These are phyloP conservation scores for Garra rufa DNA, from an alignment of 2,113 vertebrate genomes.

Conservation along the genomic window DNA sequence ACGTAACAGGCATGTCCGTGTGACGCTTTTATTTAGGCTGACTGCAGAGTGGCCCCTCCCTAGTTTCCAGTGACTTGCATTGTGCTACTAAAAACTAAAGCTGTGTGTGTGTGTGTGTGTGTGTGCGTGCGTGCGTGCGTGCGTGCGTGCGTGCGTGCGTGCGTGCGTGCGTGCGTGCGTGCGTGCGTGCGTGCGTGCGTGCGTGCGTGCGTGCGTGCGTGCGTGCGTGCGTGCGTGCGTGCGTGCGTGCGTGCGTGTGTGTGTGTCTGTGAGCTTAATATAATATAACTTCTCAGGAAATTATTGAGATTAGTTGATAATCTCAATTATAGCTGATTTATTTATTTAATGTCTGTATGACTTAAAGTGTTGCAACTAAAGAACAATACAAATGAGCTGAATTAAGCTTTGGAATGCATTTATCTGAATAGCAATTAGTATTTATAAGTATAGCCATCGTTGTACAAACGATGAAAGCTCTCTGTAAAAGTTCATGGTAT, in stretches of 20 bases:
- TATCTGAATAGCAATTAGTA: background rate
- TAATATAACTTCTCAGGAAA: background rate
- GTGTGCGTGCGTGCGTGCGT: background rate
- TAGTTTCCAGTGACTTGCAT: background rate
- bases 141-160: background rate
- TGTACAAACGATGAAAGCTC: background rate
- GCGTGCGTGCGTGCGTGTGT: background rate
- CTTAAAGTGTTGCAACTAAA: background rate
- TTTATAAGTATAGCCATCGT: background rate
- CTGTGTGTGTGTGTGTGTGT: background rate
- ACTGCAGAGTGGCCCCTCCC: background rate
- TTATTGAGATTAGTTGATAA: background rate
- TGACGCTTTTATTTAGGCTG: slow-evolving; percentile 35
- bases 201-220: no score
- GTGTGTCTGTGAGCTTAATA: background rate
- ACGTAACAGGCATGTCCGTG: slow-evolving; percentile 80
- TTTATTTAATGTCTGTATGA: background rate
- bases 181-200: background rate
- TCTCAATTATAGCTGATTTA: background rate
- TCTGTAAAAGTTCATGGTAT: background rate
- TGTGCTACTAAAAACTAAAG: background rate
- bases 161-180: background rate
- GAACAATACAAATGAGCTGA: background rate
- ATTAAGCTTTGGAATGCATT: background rate
- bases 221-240: background rate